Evolutionary conservation across 2,113 vertebrate species (phyloP), one percentile per base, ranked within the genome.

Genomic region (Ardeotis arabs): DNA sequence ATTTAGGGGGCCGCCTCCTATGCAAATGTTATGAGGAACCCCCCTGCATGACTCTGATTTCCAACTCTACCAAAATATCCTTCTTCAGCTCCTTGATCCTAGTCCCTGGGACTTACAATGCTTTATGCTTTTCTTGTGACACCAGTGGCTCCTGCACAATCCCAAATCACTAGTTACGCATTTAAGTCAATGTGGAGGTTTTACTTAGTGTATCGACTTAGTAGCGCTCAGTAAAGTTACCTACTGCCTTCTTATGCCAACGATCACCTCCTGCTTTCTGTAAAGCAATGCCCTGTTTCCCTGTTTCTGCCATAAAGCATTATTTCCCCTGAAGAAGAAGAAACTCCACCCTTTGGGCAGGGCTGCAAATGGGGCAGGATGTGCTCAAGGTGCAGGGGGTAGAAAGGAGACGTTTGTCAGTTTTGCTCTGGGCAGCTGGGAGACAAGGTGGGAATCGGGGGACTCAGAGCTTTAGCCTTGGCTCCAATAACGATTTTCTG

Each of bases 351-450:
- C 87, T 90, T 60, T 45, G 60, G 68, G 18, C 59, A 64, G 39
- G 35, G 68, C 13, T 82, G 66, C 75, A 68, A 50, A 72, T 6
- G 27, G 81, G 75, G 22, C 58, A 74, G 13, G 52, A 50, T 14
- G 55, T 24, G 12, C 29, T 68, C 37, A 24, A 59, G 80, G 21
- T 31, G 45, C 0, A 0, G 29, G 23, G 35, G 1, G 5, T 29
- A 47, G 33, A 67, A 69, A 56, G 33, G 24, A 66, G 59, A 73
- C 0, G 1, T 45, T 23, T 78, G 25, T 18, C 66, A 49, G 56
- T 69, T 93, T 95, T 82, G 44, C 49, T 60, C 12, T 7, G 3
- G 17, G 41, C 62, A 74, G 11, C 27, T 1, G 4, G 59, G 59
- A 70, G 47, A 74, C 3, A 41, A 83, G 52, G 35, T 50, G 44